Percentiles rank a stretch among this genome's conserved stretches.
phyloP scores from a whole-genome alignment of 2,113 vertebrate genomes.

The Sphyrna mokarran region DNA sequence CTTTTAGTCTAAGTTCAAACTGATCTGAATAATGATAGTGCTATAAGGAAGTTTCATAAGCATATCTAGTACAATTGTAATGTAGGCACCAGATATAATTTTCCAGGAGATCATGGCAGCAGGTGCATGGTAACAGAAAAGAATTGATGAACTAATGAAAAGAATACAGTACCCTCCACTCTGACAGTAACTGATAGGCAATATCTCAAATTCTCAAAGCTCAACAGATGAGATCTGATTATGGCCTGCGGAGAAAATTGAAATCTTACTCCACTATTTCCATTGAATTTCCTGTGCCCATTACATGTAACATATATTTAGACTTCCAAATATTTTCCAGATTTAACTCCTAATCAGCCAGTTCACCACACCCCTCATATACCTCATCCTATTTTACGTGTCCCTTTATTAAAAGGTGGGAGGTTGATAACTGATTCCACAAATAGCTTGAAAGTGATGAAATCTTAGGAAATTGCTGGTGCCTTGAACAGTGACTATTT shows the following conservation, averaged over 20 bases:
- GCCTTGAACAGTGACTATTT: neutral
- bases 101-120: neutral
- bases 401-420: neutral
- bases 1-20: neutral
- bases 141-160: constrained; percentile 16
- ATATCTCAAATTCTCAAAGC: neutral
- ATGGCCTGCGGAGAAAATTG: constrained; percentile 7
- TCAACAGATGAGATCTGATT: neutral
- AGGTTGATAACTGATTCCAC: neutral
- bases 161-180: neutral
- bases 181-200: neutral
- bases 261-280: neutral
- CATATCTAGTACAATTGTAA: neutral
- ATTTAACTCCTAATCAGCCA: neutral
- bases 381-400: neutral
- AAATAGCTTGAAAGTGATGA: neutral
- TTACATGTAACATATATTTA: neutral
- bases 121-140: neutral
- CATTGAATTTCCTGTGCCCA: neutral
- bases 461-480: neutral
- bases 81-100: neutral
- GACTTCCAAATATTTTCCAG: neutral
- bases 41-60: neutral
- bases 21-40: neutral
- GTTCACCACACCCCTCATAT: neutral